Percentiles rank a stretch among this genome's conserved stretches.
phyloP scores from a whole-genome alignment of 2,797 vertebrate genomes.

The Myioborus melanocephalus region DNA sequence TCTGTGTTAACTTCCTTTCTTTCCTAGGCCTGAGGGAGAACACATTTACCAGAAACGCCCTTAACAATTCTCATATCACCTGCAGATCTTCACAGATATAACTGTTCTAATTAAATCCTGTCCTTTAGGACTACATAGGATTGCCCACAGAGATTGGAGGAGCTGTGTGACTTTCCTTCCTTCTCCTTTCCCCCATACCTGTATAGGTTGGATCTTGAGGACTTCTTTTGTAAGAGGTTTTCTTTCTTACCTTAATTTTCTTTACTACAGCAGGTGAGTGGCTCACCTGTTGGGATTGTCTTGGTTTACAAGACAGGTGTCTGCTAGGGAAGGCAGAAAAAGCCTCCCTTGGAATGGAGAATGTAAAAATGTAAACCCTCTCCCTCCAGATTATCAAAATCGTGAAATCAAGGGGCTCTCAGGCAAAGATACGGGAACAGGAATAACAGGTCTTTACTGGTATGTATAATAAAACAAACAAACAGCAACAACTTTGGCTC shows the following conservation, averaged over 20 bases:
- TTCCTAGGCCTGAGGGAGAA: neutral
- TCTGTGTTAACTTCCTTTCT: neutral
- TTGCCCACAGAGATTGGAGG: neutral
- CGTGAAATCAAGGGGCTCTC: neutral
- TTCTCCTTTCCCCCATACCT: neutral
- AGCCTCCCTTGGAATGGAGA: neutral
- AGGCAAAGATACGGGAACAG: neutral
- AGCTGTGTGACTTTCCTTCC: neutral
- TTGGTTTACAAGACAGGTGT: neutral
- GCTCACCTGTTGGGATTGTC: neutral
- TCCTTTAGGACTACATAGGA: neutral
- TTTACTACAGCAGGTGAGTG: neutral
- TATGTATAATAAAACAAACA: neutral
- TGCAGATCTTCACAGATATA: neutral
- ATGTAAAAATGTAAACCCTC: neutral
- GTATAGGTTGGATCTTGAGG: neutral
- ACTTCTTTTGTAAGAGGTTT: neutral
- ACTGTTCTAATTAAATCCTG: slow-evolving; percentile 27
- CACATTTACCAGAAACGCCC: neutral
- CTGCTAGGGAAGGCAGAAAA: neutral
- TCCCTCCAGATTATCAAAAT: neutral
- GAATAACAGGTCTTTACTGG: neutral
- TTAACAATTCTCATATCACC: neutral
- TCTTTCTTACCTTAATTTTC: neutral
- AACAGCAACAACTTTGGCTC: neutral